Percentiles rank a stretch among this genome's conserved stretches.
These are phyloP conservation scores for Pomatorhinus ruficollis DNA, from an alignment of 2,113 vertebrate species.

Conservation along the genomic window DNA sequence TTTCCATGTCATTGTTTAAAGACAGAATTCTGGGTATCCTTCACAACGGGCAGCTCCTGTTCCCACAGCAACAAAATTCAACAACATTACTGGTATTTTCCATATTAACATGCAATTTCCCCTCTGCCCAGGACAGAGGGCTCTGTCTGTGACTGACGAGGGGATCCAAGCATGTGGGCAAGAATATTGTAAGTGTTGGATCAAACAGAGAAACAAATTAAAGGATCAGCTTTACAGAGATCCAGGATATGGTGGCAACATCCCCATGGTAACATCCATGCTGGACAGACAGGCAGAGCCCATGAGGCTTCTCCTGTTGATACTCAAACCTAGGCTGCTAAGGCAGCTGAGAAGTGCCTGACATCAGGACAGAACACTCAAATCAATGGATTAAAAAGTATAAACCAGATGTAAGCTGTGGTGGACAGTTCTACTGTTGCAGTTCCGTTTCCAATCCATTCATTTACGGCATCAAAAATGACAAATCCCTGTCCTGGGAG, in stretches of 20 bases:
- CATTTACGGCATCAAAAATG: neutral
- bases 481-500: neutral
- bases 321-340: neutral
- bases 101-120: slow-evolving; percentile 32
- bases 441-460: neutral
- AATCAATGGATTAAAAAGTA: neutral
- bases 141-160: neutral
- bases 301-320: neutral
- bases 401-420: neutral
- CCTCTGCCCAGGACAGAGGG: neutral
- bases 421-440: neutral
- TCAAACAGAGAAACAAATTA: neutral
- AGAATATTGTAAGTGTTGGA: neutral
- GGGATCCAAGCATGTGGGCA: neutral
- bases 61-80: slow-evolving; percentile 43
- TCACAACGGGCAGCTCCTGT: neutral
- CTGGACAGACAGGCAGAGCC: neutral
- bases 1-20: slow-evolving; percentile 27
- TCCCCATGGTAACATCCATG: neutral
- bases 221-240: neutral
- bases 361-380: neutral
- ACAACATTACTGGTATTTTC: slow-evolving; percentile 45
- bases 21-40: slow-evolving; percentile 8
- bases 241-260: neutral
- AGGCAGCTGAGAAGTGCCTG: neutral